These are phyloP conservation scores for Eupithecia dodoneata DNA, from an alignment of 2,888 invertebrate genomes.

Conservation along the genomic window DNA sequence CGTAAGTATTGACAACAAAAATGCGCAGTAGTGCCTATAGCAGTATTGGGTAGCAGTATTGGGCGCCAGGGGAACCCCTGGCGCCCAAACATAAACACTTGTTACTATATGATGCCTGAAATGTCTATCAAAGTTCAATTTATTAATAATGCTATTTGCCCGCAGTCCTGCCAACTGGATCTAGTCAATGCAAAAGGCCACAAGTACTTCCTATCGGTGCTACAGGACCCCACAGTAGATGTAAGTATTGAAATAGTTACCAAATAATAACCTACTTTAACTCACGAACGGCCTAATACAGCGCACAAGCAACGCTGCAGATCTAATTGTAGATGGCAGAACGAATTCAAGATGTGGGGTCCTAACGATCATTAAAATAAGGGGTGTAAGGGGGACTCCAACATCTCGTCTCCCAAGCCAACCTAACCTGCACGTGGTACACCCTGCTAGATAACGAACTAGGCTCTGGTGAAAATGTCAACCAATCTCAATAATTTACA, in stretches of 20 bases:
- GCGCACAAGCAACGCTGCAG: background rate
- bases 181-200: constrained; percentile 96
- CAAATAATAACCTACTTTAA: background rate
- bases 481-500: no score
- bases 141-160: background rate
- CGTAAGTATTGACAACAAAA: no score
- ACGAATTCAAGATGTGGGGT: background rate
- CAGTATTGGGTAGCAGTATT: no score
- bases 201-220: constrained; percentile 96
- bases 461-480: no score
- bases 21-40: no score
- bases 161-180: constrained; percentile 96
- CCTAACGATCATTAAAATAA: background rate
- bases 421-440: no score
- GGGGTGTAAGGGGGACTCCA: no score
- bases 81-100: no score
- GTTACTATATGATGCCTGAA: no score
- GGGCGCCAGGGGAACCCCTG: no score
- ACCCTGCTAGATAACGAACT: no score
- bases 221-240: constrained; percentile 93
- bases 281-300: background rate
- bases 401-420: no score
- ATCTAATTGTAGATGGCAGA: background rate
- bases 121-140: background rate
- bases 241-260: constrained; percentile 80